Evolutionary conservation across 1,140 invertebrate species (phyloP), one percentile per base, ranked within the genome.

Genomic region (Melanaphis sacchari): DNA sequence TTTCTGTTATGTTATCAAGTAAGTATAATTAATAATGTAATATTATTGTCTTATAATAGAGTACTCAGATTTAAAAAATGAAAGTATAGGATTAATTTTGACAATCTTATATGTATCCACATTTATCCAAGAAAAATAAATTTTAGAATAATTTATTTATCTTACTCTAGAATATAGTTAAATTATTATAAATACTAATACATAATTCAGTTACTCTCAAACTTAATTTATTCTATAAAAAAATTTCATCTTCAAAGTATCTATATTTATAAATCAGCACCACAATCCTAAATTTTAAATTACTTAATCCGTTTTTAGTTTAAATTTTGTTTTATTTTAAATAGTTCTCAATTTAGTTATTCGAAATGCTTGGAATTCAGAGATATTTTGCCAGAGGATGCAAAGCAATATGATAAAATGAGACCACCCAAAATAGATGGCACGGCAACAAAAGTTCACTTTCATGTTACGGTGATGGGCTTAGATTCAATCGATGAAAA

Each of bases 391-490:
- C 98, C 98, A 0, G 97, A 98, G 95, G 97, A 98, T 95, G 97
- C 97, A 6, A 97, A 97, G 87, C 96, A 97, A 82, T 98, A 98
- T 94, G 98, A 98, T 95, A 98, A 98, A 96, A 98, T 98, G 97
- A 95, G 97, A 91, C 98, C 98, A 4, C 98, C 98, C 4, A 98
- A 98, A 94, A 97, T 97, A 94, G 97, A 98, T 95, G 98, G 98
- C 11, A 97, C 97, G 94, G 97, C 98, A 0, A 98, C 98, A 3
- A 97, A 97, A 40, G 98, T 99, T 7, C 97, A 97, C 95, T 98
- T 99, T 95, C 98, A 98, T 95, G 98, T 99, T 2, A 98, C 98
- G 0, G 98, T 99, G 21, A 98, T 99, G 97, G 98, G 98, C 18
- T 95, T 98, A 84, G 98, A 99, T 95, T 98, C 98, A 26, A 98